These are phyloP conservation scores for Caenorhabditis afra DNA, from an alignment of 2,888 invertebrate genomes.

Conservation along the genomic window DNA sequence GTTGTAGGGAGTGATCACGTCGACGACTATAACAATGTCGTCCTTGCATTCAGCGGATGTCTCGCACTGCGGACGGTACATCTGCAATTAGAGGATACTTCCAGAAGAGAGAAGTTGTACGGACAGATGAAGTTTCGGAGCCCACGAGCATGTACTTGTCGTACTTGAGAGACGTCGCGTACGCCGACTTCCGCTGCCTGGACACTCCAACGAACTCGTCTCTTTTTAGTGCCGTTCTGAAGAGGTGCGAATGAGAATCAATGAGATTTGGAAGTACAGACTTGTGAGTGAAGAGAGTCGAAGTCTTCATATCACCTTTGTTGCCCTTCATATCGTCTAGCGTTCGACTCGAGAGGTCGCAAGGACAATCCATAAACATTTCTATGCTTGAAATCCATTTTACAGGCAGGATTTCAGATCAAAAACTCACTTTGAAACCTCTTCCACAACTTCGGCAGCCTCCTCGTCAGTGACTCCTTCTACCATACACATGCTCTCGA, in stretches of 20 bases:
- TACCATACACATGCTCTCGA: not conserved
- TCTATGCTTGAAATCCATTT: slow-evolving; percentile 20
- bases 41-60: slow-evolving; percentile 11
- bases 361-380: slow-evolving; percentile 21
- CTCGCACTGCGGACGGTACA: slow-evolving; percentile 30
- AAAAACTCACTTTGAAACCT: slow-evolving; percentile 34
- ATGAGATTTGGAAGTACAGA: not conserved
- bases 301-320: not conserved
- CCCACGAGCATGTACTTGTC: slow-evolving; percentile 27
- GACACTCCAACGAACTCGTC: slow-evolving; percentile 9
- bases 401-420: too few relatives aligned
- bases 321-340: slow-evolving; percentile 30
- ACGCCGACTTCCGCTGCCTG: slow-evolving; percentile 45
- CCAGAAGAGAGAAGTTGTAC: not conserved
- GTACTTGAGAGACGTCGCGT: slow-evolving; percentile 46
- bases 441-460: slow-evolving; percentile 13
- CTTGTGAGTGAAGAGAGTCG: slow-evolving; percentile 29
- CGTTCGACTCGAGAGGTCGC: slow-evolving; percentile 6
- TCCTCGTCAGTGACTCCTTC: slow-evolving; percentile 18
- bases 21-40: slow-evolving; percentile 42
- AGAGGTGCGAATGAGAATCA: not conserved
- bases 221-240: slow-evolving; percentile 15
- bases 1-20: slow-evolving; percentile 36
- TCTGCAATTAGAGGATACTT: slow-evolving; percentile 9
- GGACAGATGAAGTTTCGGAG: not conserved